Base-by-base conservation (phyloP, 2,888 invertebrate genomes). In the Platycheirus rosarum region DNA sequence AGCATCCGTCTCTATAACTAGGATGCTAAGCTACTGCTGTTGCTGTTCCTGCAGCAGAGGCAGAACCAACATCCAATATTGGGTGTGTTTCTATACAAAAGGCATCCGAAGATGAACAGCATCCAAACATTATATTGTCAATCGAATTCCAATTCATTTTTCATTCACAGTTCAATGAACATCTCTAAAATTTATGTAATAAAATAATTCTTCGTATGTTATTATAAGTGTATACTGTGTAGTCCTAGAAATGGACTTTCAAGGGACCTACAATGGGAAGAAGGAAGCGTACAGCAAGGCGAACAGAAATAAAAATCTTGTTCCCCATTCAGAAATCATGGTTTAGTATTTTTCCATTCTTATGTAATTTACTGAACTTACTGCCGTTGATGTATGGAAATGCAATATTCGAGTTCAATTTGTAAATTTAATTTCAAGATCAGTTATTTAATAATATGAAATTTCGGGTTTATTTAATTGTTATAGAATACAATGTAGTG, bases 111-210 rank as follows among this genome's bases (percentile, higher is more conserved):
- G 78, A 84, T 74, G 79, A 84, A 73, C 79, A 84, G 77, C 71
- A 80, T 74, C 77, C 57, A 73, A 84, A 85, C 85, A 85, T 86
- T 88, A 87, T 88, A 87, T 87, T 88, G 88, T 88, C 88, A 89
- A 86, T 88, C 87, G 88, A 87, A 85, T 86, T 88, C 86, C 88
- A 88, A 89, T 89, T 88, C 89, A 89, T 89, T 88, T 89, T 88
- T 89, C 88, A 88, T 88, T 88, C 86, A 88, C 88, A 87, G 87
- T 86, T 88, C 87, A 87, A 84, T 88, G 87, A 85, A 77, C 86
- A 85, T 85, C 85, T 85, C 85, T 85, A 84, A 85, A 84, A 84
- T 84, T 63, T 84, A 75, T 73, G 84, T 84, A 86, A 86, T 86
- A 86, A 86, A 86, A 85, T 85, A 85, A 85, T 85, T 75, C 77